These are phyloP conservation scores for Meloidogyne floridensis DNA, from an alignment of 1,140 invertebrate genomes.

Conservation along the genomic window DNA sequence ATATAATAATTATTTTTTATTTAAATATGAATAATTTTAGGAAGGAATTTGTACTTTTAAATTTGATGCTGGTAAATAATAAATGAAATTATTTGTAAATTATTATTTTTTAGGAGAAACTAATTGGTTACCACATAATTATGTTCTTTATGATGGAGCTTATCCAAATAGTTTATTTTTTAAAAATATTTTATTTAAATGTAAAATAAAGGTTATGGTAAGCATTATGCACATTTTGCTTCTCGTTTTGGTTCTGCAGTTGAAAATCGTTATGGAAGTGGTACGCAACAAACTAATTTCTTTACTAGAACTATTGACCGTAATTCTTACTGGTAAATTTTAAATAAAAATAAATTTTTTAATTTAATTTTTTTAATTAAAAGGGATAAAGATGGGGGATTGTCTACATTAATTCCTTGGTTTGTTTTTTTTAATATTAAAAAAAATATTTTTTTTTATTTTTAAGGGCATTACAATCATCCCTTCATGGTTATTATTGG, in stretches of 20 bases:
- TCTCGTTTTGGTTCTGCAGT: slow-evolving; percentile 73
- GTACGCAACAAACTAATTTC: slow-evolving; percentile 77
- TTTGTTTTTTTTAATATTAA: background rate
- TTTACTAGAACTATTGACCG: slow-evolving; percentile 88
- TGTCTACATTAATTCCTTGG: slow-evolving; percentile 80
- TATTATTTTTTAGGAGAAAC: slow-evolving; percentile 59
- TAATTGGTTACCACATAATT: slow-evolving; percentile 77
- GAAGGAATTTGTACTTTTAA: slow-evolving; percentile 82
- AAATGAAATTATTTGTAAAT: background rate
- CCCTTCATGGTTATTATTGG: slow-evolving; percentile 80
- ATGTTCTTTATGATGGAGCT: slow-evolving; percentile 49
- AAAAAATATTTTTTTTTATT: background rate
- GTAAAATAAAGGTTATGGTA: slow-evolving; percentile 68
- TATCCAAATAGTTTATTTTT: slow-evolving; percentile 22
- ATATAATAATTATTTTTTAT: background rate
- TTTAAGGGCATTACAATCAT: slow-evolving; percentile 74
- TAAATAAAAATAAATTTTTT: slow-evolving; percentile 14
- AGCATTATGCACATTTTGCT: slow-evolving; percentile 73
- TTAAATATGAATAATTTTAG: slow-evolving; percentile 25
- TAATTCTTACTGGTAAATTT: slow-evolving; percentile 74
- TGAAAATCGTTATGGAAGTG: slow-evolving; percentile 80
- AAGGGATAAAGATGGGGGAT: slow-evolving; percentile 71
- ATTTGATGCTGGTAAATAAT: slow-evolving; percentile 84
- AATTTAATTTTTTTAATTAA: slow-evolving; percentile 56
- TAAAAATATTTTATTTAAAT: background rate